Evolutionary conservation across 2,888 invertebrate genomes (phyloP).

Genomic region (Neoscelio sp.): DNA sequence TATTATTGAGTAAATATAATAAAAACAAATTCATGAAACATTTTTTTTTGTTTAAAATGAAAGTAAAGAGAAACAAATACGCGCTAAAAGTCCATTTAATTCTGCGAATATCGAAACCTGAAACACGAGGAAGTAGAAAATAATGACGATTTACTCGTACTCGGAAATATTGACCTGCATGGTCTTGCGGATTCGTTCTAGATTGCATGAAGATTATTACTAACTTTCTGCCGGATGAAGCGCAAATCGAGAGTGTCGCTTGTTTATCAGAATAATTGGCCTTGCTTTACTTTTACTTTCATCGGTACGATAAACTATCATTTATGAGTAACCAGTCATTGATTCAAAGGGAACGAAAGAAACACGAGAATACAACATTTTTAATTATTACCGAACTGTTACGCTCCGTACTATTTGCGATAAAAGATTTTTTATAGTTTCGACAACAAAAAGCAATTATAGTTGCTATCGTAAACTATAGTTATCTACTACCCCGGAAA

Average conservation of each 20-base stretch:
- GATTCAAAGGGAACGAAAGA: slow-evolving; percentile 28
- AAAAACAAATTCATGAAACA: no score
- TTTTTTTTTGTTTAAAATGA: not conserved
- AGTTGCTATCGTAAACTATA: slow-evolving; percentile 2
- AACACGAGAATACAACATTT: slow-evolving; percentile 26
- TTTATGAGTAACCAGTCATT: slow-evolving; percentile 36
- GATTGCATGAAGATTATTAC: slow-evolving; percentile 63
- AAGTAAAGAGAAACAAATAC: slow-evolving; percentile 3
- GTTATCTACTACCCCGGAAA: no score
- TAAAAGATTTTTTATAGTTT: no score
- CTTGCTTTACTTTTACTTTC: slow-evolving; percentile 75
- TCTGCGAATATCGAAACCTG: slow-evolving; percentile 18
- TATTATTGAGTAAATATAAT: no score
- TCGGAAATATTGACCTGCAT: slow-evolving; percentile 45
- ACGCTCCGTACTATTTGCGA: slow-evolving; percentile 2
- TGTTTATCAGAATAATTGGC: slow-evolving; percentile 71
- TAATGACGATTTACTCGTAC: slow-evolving; percentile 52
- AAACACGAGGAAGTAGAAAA: slow-evolving; percentile 53
- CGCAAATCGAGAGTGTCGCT: slow-evolving; percentile 65
- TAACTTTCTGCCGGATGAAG: slow-evolving; percentile 58
- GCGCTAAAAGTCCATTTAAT: slow-evolving; percentile 8
- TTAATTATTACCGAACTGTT: slow-evolving; percentile 44
- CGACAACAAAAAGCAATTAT: slow-evolving; percentile 18
- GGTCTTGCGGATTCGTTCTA: slow-evolving; percentile 61
- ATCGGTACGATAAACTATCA: slow-evolving; percentile 42